Base-by-base conservation (phyloP, 1,140 invertebrate genomes). In the Drosophila athabasca region DNA sequence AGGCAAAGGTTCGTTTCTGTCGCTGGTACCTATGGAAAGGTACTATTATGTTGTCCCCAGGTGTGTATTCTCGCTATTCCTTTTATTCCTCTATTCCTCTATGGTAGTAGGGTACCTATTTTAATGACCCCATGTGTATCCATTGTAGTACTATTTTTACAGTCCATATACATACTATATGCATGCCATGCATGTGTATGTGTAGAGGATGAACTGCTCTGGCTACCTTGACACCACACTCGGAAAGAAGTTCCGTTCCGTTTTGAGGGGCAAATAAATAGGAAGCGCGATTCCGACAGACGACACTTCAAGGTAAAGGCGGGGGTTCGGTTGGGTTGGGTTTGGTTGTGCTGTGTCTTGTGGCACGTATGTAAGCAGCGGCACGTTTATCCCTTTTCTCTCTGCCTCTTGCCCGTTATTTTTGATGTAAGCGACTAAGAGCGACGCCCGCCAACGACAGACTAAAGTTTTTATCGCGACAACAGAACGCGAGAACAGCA, bases 291-390 rank as follows among this genome's bases (percentile, higher is more conserved):
- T 74, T 29, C 46, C 61, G 51, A 52, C 46, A n/a, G 39, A 50
- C 67, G 55, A n/a, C 73, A 68, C 55, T 48, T 76, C 73, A 76
- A 76, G 73, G 72, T n/a, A n/a, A n/a, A n/a, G n/a, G n/a, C n/a
- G n/a, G n/a, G n/a, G n/a, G n/a, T n/a, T n/a, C n/a, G n/a, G n/a
- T n/a, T n/a, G n/a, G n/a, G n/a, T n/a, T n/a, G n/a, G n/a, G n/a
- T n/a, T n/a, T n/a, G n/a, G n/a, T n/a, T 76, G 73, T 19, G 29
- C 41, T 13, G 11, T 39, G 71, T 51, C 22, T 49, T 65, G 59
- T 61, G 62, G 72, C 70, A 75, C 61, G n/a, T n/a, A n/a, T n/a
- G 71, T 75, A 74, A 53, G 46, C 70, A 73, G 66, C 67, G 67
- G 35, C 35, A 39, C 35, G 35, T 39, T 39, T 39, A 9, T 13